These are phyloP conservation scores for Pegoplata infirma DNA, from an alignment of 2,888 invertebrate species.

Conservation along the genomic window DNA sequence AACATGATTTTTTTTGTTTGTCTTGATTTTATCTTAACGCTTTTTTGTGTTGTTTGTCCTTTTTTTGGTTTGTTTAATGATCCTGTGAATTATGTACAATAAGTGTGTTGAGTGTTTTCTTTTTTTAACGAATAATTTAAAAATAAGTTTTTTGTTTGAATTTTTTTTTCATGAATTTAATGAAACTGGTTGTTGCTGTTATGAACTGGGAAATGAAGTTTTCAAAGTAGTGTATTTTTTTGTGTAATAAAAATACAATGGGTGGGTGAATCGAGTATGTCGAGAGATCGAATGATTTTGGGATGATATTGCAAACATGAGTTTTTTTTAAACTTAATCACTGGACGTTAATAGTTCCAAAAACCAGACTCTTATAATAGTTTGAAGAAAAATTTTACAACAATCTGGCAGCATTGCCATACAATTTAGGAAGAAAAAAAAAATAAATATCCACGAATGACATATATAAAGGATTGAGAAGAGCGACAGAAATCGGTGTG, in stretches of 20 bases:
- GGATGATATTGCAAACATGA: neutral
- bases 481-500: too few species aligned
- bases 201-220: neutral
- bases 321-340: neutral
- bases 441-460: too few species aligned
- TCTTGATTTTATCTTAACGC: conserved; percentile 64
- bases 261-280: neutral
- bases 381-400: too few species aligned
- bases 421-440: too few species aligned
- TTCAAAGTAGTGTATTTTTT: neutral
- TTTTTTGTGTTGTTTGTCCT: conserved; percentile 41
- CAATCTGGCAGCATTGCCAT: too few species aligned
- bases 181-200: conserved; percentile 5
- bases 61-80: conserved; percentile 45
- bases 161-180: conserved; percentile 32
- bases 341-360: neutral
- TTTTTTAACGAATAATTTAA: conserved; percentile 10
- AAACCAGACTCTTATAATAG: too few species aligned
- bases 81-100: conserved; percentile 57
- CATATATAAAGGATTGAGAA: too few species aligned
- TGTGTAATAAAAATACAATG: neutral
- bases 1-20: conserved; percentile 65
- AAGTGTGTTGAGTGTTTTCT: conserved; percentile 32
- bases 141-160: conserved; percentile 36
- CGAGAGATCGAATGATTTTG: neutral